Evolutionary conservation across 2,113 vertebrate species (phyloP), one percentile per base, ranked within the genome.

Genomic region (Rhegmatorhina hoffmannsi): DNA sequence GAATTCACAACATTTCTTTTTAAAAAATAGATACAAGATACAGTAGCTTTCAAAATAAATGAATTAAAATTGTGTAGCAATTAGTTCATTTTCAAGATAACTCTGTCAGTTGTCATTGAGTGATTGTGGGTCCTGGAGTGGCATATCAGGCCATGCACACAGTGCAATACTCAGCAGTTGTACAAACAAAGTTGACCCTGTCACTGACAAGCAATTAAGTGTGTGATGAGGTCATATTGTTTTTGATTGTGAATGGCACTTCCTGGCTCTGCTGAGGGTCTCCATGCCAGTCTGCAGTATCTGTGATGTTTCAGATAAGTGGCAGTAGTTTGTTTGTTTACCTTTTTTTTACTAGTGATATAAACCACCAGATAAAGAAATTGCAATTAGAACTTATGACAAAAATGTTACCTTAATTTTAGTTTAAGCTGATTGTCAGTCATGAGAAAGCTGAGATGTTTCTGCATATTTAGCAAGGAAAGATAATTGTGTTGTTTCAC

Each of bases 141-240:
- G 82, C 83, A 31, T 69, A 33, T 60, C 75, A 63, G 63, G 33
- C 33, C 66, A 8, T 29, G 80, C 52, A 63, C 84, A 81, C 80
- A 63, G 33, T 34, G 29, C 2, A 10, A 44, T 49, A 47, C 60
- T 80, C 34, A 59, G 33, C 76, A 78, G 90, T 77, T 89, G 76
- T 70, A 74, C 73, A 74, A 91, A 94, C 84, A 84, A 80, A 92
- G 70, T 59, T 95, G 94, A 90, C 83, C 60, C 64, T 84, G 86
- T 87, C 76, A 34, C 55, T 86, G 80, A 36, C 44, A 17, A 84
- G 76, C 72, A 52, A 2, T 84, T 55, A 56, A 92, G 38, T 77
- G 47, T 78, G 33, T 93, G 86, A 55, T 96, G 88, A 90, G 90
- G 76, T 96, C 89, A 75, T 47, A 23, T 23, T 92, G 84, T 0